Evolutionary conservation across 2,113 vertebrate species (phyloP).

Genomic region (Nothoprocta pentlandii): DNA sequence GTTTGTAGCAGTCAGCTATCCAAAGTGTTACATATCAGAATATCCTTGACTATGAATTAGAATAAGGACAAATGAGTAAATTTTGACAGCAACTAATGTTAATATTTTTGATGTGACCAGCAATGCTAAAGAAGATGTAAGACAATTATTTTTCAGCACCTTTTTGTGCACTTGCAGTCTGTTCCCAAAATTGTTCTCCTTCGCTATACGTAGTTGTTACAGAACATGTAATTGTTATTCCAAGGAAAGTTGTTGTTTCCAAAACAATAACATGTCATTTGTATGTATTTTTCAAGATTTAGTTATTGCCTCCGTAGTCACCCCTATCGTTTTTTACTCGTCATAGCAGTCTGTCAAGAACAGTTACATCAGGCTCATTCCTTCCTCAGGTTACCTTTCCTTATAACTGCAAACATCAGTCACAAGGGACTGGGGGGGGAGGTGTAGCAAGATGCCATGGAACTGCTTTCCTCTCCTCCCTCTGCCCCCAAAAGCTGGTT

Average conservation of each 20-base stretch:
- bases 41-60: not conserved
- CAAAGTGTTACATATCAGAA: not conserved
- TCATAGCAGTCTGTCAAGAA: not conserved
- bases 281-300: not conserved
- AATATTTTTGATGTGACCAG: not conserved
- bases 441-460: not conserved
- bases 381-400: not conserved
- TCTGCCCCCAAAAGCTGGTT: not conserved
- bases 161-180: not conserved
- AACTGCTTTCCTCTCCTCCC: not conserved
- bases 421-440: not conserved
- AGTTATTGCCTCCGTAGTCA: not conserved
- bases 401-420: not conserved
- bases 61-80: not conserved
- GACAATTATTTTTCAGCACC: not conserved
- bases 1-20: not conserved
- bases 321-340: not conserved
- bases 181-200: not conserved
- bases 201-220: not conserved
- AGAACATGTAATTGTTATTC: not conserved
- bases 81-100: not conserved
- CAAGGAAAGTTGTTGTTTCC: not conserved
- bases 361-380: not conserved
- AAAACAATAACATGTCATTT: not conserved
- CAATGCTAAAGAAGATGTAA: not conserved